A percentile compares a stretch with the other conserved stretches of the same genome.
These are phyloP conservation scores for Choloepus hoffmanni DNA, from an alignment of 2,113 vertebrate species.

Conservation along the genomic window DNA sequence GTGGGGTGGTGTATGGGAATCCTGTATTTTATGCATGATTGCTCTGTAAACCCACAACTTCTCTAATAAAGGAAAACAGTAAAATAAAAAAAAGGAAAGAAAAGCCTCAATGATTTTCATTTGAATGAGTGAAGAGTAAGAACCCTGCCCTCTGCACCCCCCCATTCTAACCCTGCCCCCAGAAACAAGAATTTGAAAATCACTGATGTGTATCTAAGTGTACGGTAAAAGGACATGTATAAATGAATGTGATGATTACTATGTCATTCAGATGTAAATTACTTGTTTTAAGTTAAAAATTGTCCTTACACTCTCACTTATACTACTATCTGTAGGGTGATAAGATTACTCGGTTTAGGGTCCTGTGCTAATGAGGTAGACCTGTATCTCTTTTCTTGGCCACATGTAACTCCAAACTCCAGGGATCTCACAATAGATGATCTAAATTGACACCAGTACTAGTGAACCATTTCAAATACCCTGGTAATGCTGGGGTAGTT, in stretches of 20 bases:
- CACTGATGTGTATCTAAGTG: neutral
- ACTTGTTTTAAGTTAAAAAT: constrained; percentile 24
- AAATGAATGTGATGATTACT: neutral
- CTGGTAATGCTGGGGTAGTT: neutral
- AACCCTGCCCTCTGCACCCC: neutral
- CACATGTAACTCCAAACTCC: neutral
- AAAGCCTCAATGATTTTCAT: constrained; percentile 2
- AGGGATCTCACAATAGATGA: neutral
- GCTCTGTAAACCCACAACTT: too few relatives aligned
- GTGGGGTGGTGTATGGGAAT: too few relatives aligned
- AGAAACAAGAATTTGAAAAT: constrained; percentile 7
- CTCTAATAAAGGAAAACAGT: too few relatives aligned
- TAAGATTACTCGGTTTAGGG: constrained; percentile 4
- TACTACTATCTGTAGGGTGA: neutral
- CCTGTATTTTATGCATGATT: too few relatives aligned
- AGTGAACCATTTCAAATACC: neutral
- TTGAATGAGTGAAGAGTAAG: neutral
- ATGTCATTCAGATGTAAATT: neutral
- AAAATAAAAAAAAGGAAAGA: too few relatives aligned
- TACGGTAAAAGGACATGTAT: neutral
- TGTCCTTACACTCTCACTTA: constrained; percentile 28
- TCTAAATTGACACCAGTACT: neutral
- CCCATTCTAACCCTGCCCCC: neutral
- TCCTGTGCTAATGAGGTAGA: neutral
- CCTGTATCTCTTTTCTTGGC: neutral